A percentile compares a stretch with the other conserved stretches of the same genome.
phyloP scores from a whole-genome alignment of 2,113 vertebrate species.

The Xiphorhynchus elegans region DNA sequence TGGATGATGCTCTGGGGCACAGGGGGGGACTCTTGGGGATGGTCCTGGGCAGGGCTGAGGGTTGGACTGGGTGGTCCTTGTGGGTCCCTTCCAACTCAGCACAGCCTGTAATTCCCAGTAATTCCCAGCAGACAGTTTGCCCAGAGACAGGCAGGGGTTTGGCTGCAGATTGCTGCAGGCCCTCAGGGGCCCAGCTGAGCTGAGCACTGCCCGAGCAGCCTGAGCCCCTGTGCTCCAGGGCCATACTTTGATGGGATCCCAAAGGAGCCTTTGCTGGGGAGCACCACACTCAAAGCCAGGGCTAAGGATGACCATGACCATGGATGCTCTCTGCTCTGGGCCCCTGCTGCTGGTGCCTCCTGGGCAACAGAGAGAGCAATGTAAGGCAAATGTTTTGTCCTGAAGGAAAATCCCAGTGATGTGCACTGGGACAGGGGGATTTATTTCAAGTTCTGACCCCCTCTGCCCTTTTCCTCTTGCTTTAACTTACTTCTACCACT shows the following conservation, averaged over 20 bases:
- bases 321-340: not conserved
- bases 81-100: not conserved
- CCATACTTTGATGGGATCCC: not conserved
- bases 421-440: not conserved
- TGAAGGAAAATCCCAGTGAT: not conserved
- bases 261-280: not conserved
- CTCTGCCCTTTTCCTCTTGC: not conserved
- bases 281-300: not conserved
- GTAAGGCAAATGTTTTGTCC: not conserved
- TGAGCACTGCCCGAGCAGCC: not conserved
- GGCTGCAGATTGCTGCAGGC: not conserved
- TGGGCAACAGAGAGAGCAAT: not conserved
- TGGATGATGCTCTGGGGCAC: not conserved
- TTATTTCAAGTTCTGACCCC: not conserved
- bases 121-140: not conserved
- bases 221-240: accelerated
- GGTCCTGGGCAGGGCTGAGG: not conserved
- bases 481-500: not conserved
- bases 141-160: not conserved
- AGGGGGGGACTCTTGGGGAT: not conserved
- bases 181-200: not conserved
- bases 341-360: not conserved
- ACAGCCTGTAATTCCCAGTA: not conserved
- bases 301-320: not conserved
- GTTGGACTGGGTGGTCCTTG: not conserved